phyloP scores from a whole-genome alignment of 2,797 vertebrate genomes.

The Notamacropus eugenii region DNA sequence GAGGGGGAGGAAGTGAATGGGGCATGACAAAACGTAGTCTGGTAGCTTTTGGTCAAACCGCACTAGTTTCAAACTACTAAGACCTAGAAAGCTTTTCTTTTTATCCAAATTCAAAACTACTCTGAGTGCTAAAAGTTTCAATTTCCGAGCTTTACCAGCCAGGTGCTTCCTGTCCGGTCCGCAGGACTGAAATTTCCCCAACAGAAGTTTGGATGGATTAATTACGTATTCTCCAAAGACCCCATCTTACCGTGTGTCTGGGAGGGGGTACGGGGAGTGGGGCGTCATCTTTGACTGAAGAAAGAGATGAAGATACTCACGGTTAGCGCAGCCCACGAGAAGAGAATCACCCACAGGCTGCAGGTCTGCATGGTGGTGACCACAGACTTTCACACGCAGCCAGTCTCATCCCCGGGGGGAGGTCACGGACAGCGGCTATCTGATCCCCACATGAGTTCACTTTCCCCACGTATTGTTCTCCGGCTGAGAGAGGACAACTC shows the following conservation, averaged over 20 bases:
- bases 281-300: background rate
- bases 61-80: background rate
- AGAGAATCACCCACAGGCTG: conserved; percentile 67
- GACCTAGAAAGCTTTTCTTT: background rate
- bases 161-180: background rate
- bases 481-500: background rate
- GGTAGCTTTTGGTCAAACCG: background rate
- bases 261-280: background rate
- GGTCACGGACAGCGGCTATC: background rate
- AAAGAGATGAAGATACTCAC: conserved; percentile 80
- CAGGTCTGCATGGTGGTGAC: background rate
- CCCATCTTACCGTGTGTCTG: background rate
- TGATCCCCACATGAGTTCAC: background rate
- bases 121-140: background rate
- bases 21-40: background rate
- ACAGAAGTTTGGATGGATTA: background rate
- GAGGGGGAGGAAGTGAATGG: background rate
- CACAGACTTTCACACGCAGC: conserved; percentile 43
- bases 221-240: background rate
- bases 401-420: background rate
- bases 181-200: background rate
- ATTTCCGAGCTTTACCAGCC: background rate
- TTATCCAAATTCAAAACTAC: background rate
- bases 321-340: conserved; percentile 57
- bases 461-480: background rate